Conservation (phyloP, 2,797 vertebrate species). For the Oryzias dopingdopingensis region DNA sequence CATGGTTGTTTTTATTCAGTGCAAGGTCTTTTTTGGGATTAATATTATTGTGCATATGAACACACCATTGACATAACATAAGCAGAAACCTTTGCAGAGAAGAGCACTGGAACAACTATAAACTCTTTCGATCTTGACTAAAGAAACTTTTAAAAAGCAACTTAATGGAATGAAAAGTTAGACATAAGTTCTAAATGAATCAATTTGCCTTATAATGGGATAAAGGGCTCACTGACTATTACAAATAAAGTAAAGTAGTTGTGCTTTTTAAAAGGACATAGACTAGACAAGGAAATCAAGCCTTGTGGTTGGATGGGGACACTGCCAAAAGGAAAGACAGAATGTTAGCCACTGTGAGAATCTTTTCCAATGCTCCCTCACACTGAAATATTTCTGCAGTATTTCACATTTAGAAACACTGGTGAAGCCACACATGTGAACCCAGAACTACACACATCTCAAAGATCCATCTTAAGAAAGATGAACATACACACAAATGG, state of each 20-base stretch:
- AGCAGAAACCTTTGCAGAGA: too few relatives aligned
- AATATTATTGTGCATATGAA: conserved; percentile 34
- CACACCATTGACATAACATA: too few relatives aligned
- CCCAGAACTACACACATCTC: conserved; percentile 48
- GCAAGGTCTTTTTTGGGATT: conserved; percentile 13
- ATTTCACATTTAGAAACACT: conserved; percentile 64
- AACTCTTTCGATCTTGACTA: too few relatives aligned
- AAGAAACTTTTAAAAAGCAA: too few relatives aligned
- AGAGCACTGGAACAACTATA: too few relatives aligned
- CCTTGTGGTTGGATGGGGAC: conserved; percentile 44
- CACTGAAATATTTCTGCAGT: conserved; percentile 65
- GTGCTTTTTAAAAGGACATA: conserved; percentile 51
- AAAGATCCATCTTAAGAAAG: conserved; percentile 28
- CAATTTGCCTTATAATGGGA: too few relatives aligned
- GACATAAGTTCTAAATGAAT: too few relatives aligned
- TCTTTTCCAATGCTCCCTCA: conserved; percentile 63
- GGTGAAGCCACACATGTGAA: conserved; percentile 51
- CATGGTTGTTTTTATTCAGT: conserved; percentile 8
- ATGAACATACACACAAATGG: conserved; percentile 24
- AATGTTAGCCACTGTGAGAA: conserved; percentile 70
- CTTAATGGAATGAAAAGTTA: too few relatives aligned
- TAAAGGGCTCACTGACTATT: too few relatives aligned
- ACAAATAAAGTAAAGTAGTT: not conserved
- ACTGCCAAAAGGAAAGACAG: conserved; percentile 43
- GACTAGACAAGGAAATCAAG: conserved; percentile 47